Evolutionary conservation across 2,888 invertebrate species (phyloP).

Genomic region (Ectropis crepuscularia): DNA sequence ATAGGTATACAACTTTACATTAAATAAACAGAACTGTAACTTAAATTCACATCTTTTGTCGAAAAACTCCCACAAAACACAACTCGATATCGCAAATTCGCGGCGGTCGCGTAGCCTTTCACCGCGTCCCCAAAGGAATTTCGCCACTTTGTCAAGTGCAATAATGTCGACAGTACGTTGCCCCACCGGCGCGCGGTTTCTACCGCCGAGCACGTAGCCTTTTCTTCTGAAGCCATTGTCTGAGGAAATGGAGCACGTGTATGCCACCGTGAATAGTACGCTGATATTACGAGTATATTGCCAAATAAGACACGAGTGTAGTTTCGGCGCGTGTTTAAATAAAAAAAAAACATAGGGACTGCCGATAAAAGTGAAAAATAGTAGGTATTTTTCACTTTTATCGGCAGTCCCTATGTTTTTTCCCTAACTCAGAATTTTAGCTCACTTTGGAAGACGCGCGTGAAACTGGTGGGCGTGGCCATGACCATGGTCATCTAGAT

Average conservation of each 20-base stretch:
- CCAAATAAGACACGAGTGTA: background rate
- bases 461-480: too few relatives aligned
- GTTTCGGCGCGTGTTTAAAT: background rate
- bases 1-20: too few relatives aligned
- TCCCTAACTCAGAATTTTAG: too few relatives aligned
- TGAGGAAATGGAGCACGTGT: slow-evolving; percentile 18
- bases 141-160: slow-evolving; percentile 42
- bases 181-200: slow-evolving; percentile 38
- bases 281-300: background rate
- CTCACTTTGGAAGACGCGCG: too few relatives aligned
- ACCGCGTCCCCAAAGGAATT: slow-evolving; percentile 42
- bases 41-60: too few relatives aligned
- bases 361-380: too few relatives aligned
- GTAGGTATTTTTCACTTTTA: too few relatives aligned
- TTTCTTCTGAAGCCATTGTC: slow-evolving; percentile 32
- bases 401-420: too few relatives aligned
- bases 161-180: slow-evolving; percentile 58
- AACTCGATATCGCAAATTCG: background rate
- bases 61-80: background rate
- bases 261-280: slow-evolving; percentile 8
- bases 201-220: slow-evolving; percentile 50
- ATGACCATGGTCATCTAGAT: too few relatives aligned
- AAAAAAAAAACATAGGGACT: too few relatives aligned
- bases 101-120: slow-evolving; percentile 17
- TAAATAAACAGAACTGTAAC: too few relatives aligned